Conservation (phyloP, 53 echinoderm and acorn worm genomes). For the Crossaster papposus region DNA sequence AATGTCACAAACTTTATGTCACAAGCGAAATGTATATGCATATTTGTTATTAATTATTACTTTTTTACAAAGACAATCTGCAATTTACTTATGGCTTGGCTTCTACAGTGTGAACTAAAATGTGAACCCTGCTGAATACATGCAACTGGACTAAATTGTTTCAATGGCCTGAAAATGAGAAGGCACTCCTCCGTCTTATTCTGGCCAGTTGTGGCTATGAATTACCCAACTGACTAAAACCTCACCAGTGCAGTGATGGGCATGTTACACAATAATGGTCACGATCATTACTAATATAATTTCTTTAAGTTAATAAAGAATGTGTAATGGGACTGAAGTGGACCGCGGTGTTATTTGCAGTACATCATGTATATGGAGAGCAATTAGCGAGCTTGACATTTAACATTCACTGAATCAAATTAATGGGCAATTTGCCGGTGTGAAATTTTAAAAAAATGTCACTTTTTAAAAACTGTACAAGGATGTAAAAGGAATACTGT, state of each 20-base stretch:
- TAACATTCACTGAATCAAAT: constrained; percentile 19
- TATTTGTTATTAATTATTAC: too few relatives aligned
- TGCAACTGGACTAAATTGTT: background rate
- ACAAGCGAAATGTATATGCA: too few relatives aligned
- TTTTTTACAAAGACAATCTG: too few relatives aligned
- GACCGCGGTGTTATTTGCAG: background rate
- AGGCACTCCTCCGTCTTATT: background rate
- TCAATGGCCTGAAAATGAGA: background rate
- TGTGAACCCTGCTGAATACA: too few relatives aligned
- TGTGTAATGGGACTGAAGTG: background rate
- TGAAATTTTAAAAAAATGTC: background rate
- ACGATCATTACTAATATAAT: background rate
- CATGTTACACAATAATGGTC: constrained; percentile 1
- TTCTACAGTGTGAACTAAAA: too few relatives aligned
- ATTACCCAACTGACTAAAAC: background rate
- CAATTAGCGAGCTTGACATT: background rate
- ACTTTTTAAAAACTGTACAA: background rate
- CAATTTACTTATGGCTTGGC: too few relatives aligned
- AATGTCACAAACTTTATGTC: too few relatives aligned
- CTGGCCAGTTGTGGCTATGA: background rate
- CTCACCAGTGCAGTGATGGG: background rate
- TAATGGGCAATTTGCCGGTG: background rate
- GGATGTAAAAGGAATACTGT: background rate
- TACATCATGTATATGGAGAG: background rate
- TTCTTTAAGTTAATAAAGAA: background rate